Evolutionary conservation across 2,113 vertebrate species (phyloP).

Genomic region (Procavia capensis): DNA sequence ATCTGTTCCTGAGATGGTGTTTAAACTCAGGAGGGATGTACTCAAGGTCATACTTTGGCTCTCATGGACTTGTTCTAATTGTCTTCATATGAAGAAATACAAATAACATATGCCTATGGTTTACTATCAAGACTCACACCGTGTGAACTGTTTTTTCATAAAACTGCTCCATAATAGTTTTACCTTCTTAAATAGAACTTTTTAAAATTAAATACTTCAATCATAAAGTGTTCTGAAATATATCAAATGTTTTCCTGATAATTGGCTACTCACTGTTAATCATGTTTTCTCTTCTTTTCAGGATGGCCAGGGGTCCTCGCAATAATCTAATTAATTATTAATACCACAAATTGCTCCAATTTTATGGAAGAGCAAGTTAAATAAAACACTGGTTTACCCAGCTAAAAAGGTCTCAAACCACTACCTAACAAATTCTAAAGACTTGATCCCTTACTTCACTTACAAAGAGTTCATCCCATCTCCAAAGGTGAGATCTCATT

Average conservation of each 20-base stretch:
- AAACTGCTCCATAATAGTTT: not conserved
- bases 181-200: not conserved
- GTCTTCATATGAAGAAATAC: not conserved
- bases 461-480: not conserved
- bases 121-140: not conserved
- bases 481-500: not conserved
- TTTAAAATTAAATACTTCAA: not conserved
- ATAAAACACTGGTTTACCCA: not conserved
- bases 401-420: not conserved
- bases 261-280: not conserved
- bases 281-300: not conserved
- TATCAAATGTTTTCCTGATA: not conserved
- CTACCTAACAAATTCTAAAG: too few species aligned
- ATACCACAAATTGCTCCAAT: not conserved
- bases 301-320: not conserved
- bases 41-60: too few species aligned
- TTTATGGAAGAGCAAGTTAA: not conserved
- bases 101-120: not conserved
- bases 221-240: conserved; percentile 25
- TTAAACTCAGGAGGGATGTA: too few species aligned
- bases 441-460: not conserved
- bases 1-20: too few species aligned
- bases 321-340: not conserved
- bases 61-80: too few species aligned
- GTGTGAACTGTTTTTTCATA: not conserved